These are phyloP conservation scores for Calycopis cecrops DNA, from an alignment of 1,140 invertebrate species.

Conservation along the genomic window DNA sequence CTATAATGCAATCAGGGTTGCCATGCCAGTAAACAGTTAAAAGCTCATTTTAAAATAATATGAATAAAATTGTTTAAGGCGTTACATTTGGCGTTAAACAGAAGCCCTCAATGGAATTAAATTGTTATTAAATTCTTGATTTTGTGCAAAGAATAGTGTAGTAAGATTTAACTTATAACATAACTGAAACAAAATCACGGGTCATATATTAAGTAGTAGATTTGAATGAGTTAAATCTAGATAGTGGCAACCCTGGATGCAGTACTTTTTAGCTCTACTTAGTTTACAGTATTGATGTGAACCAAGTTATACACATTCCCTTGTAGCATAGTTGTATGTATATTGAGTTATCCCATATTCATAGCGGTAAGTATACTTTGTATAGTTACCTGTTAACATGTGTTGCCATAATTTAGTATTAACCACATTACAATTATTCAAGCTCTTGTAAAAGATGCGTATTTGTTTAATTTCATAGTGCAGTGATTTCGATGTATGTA, in stretches of 20 bases:
- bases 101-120: too few species aligned
- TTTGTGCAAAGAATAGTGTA: too few species aligned
- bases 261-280: too few species aligned
- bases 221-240: too few species aligned
- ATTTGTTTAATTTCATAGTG: neutral
- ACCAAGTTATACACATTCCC: conserved; percentile 50
- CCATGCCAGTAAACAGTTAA: neutral
- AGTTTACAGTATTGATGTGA: conserved; percentile 13
- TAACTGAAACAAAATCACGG: too few species aligned
- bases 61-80: neutral
- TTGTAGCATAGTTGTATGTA: conserved; percentile 45
- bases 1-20: conserved; percentile 10
- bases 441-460: conserved; percentile 1
- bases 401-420: conserved; percentile 68
- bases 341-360: conserved; percentile 43
- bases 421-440: conserved; percentile 23
- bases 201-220: too few species aligned
- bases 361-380: conserved; percentile 47
- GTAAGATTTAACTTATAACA: conserved; percentile 5
- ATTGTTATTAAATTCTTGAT: too few species aligned
- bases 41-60: too few species aligned
- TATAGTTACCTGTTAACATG: conserved; percentile 63
- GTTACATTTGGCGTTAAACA: too few species aligned
- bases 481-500: neutral
- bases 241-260: too few species aligned